Conservation (phyloP, 2,888 invertebrate species). For the Conus canariensis region DNA sequence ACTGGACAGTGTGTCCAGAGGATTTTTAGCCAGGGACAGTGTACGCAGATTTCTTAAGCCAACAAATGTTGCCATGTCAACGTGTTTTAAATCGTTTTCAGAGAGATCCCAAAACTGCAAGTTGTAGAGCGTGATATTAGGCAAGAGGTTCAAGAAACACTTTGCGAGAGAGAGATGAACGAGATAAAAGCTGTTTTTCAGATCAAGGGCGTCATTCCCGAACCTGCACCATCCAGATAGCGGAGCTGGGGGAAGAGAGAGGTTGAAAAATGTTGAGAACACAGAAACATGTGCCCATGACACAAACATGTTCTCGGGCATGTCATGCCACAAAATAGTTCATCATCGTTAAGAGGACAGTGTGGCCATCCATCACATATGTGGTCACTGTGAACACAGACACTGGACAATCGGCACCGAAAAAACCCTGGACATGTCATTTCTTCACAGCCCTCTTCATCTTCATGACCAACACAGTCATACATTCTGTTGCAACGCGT, state of each 20-base stretch:
- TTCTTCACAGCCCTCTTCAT: not conserved
- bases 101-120: not conserved
- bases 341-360: not conserved
- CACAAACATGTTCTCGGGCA: not conserved
- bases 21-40: not conserved
- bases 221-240: not conserved
- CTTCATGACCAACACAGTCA: not conserved
- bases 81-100: too few relatives aligned
- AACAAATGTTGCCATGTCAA: too few relatives aligned
- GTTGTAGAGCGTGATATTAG: not conserved
- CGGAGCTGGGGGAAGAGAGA: not conserved
- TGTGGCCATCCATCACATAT: constrained; percentile 5
- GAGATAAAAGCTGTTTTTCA: not conserved
- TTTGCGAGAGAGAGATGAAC: not conserved
- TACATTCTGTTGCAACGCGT: not conserved
- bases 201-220: not conserved
- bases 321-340: not conserved
- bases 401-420: not conserved
- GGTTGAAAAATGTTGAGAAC: not conserved
- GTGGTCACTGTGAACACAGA: not conserved
- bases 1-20: not conserved
- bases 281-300: not conserved
- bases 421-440: not conserved
- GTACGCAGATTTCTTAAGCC: too few relatives aligned
- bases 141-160: not conserved